A percentile compares a stretch with the other conserved stretches of the same genome.
phyloP scores from a whole-genome alignment of 2,113 vertebrate species.

The Todiramphus saurophagus region DNA sequence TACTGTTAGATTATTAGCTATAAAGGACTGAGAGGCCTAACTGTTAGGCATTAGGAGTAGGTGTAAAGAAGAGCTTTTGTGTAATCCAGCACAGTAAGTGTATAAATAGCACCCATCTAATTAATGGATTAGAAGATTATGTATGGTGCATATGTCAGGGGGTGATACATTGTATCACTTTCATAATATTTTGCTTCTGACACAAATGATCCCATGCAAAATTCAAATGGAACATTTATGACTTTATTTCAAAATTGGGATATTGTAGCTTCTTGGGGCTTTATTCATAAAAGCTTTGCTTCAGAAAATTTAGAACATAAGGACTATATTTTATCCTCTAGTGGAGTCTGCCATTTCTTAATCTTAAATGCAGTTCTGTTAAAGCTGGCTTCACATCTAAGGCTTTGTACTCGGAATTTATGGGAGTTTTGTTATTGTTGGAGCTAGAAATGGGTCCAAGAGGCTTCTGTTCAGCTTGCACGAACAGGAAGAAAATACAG shows the following conservation, averaged over 20 bases:
- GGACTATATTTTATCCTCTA: not conserved
- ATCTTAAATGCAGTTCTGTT: not conserved
- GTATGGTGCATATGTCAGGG: not conserved
- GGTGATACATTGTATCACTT: not conserved
- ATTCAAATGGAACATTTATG: not conserved
- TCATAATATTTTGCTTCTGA: not conserved
- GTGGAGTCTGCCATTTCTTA: not conserved
- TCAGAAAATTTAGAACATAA: not conserved
- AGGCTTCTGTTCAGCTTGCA: not conserved
- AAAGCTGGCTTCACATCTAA: not conserved
- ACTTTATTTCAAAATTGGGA: not conserved
- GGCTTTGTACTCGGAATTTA: not conserved
- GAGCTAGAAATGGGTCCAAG: not conserved
- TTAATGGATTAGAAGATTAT: constrained; percentile 23
- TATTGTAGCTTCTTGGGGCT: not conserved
- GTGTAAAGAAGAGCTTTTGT: constrained; percentile 13
- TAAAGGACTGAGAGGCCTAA: not conserved
- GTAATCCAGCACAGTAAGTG: constrained; percentile 5
- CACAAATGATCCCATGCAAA: not conserved
- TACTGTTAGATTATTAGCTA: not conserved
- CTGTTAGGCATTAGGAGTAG: not conserved
- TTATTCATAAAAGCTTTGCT: not conserved
- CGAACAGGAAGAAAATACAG: not conserved
- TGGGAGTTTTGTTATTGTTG: not conserved
- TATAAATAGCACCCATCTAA: constrained; percentile 39